Conservation (phyloP, 1,140 invertebrate species). For the Radopholus similis region DNA sequence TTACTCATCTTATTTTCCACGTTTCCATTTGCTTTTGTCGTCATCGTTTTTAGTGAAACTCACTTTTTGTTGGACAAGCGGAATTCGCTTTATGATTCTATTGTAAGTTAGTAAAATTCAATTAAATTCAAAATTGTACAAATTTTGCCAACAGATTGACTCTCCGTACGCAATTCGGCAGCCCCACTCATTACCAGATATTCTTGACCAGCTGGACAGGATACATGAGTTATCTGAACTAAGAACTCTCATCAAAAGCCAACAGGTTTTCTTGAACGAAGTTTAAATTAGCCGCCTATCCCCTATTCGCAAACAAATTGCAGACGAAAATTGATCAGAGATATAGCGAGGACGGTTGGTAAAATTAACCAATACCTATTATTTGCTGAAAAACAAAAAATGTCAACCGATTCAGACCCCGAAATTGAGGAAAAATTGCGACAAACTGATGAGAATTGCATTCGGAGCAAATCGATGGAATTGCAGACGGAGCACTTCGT, state of each 20-base stretch:
- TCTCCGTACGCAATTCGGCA: background rate
- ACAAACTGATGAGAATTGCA: slow-evolving; percentile 6
- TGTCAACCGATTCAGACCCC: no score
- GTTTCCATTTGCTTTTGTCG: no score
- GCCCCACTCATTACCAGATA: background rate
- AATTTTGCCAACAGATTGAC: no score
- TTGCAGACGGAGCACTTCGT: slow-evolving; percentile 15
- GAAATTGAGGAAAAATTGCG: slow-evolving; percentile 25
- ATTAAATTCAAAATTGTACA: no score
- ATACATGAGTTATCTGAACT: background rate
- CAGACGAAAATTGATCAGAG: background rate
- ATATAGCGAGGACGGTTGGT: background rate
- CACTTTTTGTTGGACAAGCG: no score
- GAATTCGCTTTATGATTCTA: no score
- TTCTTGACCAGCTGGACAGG: background rate
- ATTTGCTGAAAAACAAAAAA: no score
- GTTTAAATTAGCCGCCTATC: background rate
- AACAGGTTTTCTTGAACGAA: background rate
- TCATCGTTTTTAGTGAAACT: no score
- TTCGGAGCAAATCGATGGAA: slow-evolving; percentile 4
- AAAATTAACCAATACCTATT: no score
- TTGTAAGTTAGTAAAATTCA: no score
- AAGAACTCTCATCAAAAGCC: background rate
- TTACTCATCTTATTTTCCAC: no score
- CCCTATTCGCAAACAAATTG: no score